Conservation (phyloP, 2,888 invertebrate genomes). For the Synergus gifuensis region DNA sequence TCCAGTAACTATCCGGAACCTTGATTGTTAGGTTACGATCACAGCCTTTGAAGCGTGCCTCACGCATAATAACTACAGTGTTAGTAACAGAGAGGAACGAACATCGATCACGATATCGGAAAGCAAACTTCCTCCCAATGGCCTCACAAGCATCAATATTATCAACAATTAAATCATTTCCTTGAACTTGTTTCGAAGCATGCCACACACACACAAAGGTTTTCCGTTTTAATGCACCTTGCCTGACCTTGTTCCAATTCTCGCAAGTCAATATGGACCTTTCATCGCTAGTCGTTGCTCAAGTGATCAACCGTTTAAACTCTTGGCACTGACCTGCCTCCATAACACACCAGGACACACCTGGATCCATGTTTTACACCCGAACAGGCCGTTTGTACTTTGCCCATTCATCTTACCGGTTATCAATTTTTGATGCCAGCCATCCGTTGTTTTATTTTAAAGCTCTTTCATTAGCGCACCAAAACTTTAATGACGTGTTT, state of each 20-base stretch:
- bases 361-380: not conserved
- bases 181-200: too few species aligned
- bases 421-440: not conserved
- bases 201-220: not conserved
- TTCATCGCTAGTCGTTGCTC: slow-evolving; percentile 39
- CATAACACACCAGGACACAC: slow-evolving; percentile 47
- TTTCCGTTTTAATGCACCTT: not conserved
- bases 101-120: not conserved
- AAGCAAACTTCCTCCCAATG: not conserved
- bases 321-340: slow-evolving; percentile 51
- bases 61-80: not conserved
- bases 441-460: too few species aligned
- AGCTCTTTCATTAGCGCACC: not conserved
- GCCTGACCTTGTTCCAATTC: slow-evolving; percentile 10
- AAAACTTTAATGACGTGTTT: not conserved
- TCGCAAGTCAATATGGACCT: slow-evolving; percentile 26
- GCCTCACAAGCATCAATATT: not conserved
- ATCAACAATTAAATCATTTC: too few species aligned
- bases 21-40: slow-evolving; percentile 1
- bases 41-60: not conserved
- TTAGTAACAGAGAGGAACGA: not conserved
- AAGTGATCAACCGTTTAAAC: slow-evolving; percentile 68
- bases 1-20: not conserved
- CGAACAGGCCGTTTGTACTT: slow-evolving; percentile 6
- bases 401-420: slow-evolving; percentile 48